Evolutionary conservation across 1,140 invertebrate species (phyloP).

Genomic region (Brachionus sp.): DNA sequence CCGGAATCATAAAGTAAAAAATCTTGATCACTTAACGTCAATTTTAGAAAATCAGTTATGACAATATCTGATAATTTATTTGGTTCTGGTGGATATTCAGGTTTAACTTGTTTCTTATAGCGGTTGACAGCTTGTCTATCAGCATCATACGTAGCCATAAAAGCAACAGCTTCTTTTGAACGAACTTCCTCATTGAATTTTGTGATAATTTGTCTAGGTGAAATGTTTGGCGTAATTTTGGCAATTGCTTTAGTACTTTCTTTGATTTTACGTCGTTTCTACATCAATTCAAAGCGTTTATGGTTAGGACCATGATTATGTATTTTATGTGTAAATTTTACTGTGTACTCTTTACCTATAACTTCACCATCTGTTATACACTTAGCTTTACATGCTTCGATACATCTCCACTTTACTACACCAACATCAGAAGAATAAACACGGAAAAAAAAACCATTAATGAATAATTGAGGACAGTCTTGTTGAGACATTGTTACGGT

Average conservation of each 20-base stretch:
- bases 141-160: not conserved
- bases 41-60: not conserved
- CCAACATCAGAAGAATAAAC: not conserved
- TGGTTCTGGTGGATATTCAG: not conserved
- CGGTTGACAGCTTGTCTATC: not conserved
- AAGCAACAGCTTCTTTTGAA: not conserved
- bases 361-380: too few relatives aligned
- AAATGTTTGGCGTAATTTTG: not conserved
- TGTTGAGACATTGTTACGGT: not conserved
- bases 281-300: not conserved
- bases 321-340: not conserved
- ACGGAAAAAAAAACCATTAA: not conserved
- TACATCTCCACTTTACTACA: not conserved
- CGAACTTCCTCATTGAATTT: not conserved
- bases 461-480: not conserved
- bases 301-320: not conserved
- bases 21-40: not conserved
- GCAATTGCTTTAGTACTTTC: not conserved
- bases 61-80: not conserved
- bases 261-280: not conserved
- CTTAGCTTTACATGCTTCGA: too few relatives aligned
- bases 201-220: not conserved
- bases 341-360: too few relatives aligned
- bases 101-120: not conserved
- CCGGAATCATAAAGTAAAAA: not conserved